Percentiles rank a stretch among this genome's conserved stretches.
Evolutionary conservation across 2,113 vertebrate genomes (phyloP).

Genomic region (Forbesichthys agassizii): DNA sequence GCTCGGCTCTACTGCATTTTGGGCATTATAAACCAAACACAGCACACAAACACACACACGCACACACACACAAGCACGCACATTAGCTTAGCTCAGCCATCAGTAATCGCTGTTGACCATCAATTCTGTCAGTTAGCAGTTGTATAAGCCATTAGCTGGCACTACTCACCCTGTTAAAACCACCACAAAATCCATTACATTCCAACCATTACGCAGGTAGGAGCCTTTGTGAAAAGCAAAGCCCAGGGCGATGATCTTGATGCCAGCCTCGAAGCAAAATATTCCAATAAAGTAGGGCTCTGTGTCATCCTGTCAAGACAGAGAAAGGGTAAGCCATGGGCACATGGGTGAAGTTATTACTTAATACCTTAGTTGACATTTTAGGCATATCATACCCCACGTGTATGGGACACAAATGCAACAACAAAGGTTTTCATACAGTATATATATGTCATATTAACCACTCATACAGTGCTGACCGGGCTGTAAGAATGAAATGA

Average conservation of each 20-base stretch:
- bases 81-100: too few species aligned
- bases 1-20: too few species aligned
- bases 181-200: slow-evolving; percentile 97
- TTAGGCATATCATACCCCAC: too few species aligned
- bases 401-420: too few species aligned
- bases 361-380: not conserved
- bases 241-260: slow-evolving; percentile 94
- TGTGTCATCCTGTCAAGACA: slow-evolving; percentile 85
- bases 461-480: slow-evolving; percentile 3
- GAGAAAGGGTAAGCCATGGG: slow-evolving; percentile 10
- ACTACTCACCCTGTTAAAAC: slow-evolving; percentile 91
- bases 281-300: slow-evolving; percentile 98
- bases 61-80: too few species aligned
- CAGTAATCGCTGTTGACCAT: too few species aligned
- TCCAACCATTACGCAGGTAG: slow-evolving; percentile 94
- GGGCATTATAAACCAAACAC: too few species aligned
- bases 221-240: slow-evolving; percentile 95
- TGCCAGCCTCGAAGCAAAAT: slow-evolving; percentile 97
- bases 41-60: too few species aligned
- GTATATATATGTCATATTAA: too few species aligned
- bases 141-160: slow-evolving; percentile 52
- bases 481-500: slow-evolving; percentile 10
- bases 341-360: not conserved
- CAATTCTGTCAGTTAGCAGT: slow-evolving; percentile 29
- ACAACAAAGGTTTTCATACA: too few species aligned